Percentiles rank a stretch among this genome's conserved stretches.
Evolutionary conservation across 35 echinoderm and acorn worm species (phyloP).

Genomic region (Amphiura filiformis): DNA sequence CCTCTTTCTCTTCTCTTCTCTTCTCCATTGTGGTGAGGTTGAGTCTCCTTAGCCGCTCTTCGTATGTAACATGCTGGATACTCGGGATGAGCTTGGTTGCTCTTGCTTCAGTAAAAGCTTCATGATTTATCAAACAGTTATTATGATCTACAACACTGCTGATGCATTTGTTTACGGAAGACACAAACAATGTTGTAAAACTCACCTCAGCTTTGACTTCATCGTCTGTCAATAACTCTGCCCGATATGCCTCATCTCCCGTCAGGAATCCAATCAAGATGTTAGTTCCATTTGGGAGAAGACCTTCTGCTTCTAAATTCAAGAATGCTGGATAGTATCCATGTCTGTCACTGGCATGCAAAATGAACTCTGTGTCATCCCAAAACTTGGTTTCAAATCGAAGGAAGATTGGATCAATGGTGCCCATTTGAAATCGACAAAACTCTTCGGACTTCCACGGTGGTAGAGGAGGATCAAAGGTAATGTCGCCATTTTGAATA

Average conservation of each 20-base stretch:
- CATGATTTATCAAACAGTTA: no score
- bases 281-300: slow-evolving; percentile 20
- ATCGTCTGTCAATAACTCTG: neutral
- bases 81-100: no score
- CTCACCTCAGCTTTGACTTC: neutral
- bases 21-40: no score
- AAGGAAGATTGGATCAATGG: slow-evolving; percentile 29
- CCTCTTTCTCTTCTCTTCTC: no score
- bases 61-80: no score
- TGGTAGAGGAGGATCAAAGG: slow-evolving; percentile 37
- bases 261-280: slow-evolving; percentile 21
- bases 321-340: slow-evolving; percentile 47
- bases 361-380: slow-evolving; percentile 45
- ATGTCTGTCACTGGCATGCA: slow-evolving; percentile 19
- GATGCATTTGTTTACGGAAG: no score
- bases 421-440: slow-evolving; percentile 28
- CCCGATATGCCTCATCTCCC: neutral
- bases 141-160: no score
- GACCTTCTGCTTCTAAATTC: slow-evolving; percentile 29
- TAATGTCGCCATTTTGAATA: slow-evolving; percentile 21
- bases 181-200: no score
- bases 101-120: no score
- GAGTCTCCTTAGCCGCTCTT: no score
- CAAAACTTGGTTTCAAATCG: slow-evolving; percentile 42
- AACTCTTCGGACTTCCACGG: slow-evolving; percentile 43